phyloP scores from a whole-genome alignment of 2,888 invertebrate species.

The Drosophila siamana region DNA sequence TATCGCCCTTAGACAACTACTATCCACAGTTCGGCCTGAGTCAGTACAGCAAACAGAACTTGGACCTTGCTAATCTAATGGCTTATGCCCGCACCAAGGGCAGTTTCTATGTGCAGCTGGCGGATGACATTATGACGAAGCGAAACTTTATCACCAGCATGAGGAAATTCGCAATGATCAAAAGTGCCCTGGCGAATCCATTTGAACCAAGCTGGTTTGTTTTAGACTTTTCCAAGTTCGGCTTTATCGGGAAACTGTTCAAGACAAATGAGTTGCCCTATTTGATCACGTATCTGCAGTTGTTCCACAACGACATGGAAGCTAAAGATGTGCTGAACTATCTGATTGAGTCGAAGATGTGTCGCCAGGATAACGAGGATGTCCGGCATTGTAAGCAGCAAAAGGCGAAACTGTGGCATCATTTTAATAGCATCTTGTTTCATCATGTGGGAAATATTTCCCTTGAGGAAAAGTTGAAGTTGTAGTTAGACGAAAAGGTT shows the following conservation, averaged over 20 bases:
- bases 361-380: constrained; percentile 84
- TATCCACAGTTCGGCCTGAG: constrained; percentile 96
- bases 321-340: constrained; percentile 96
- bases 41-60: constrained; percentile 97
- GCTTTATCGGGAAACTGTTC: constrained; percentile 97
- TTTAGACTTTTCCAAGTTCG: constrained; percentile 95
- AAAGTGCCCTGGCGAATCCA: constrained; percentile 86
- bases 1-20: constrained; percentile 93
- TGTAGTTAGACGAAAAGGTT: background rate
- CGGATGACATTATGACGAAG: constrained; percentile 96
- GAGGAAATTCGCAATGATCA: constrained; percentile 92
- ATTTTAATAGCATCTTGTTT: background rate
- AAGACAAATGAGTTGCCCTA: constrained; percentile 93
- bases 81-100: constrained; percentile 94
- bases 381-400: constrained; percentile 84
- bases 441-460: background rate
- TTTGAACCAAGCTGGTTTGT: constrained; percentile 92
- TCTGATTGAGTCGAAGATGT: constrained; percentile 94
- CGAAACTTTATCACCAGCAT: constrained; percentile 92
- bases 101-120: constrained; percentile 95
- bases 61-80: constrained; percentile 97
- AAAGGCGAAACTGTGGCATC: constrained; percentile 94
- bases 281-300: constrained; percentile 95
- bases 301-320: constrained; percentile 98
- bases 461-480: background rate